Percentiles rank a stretch among this genome's conserved stretches.
phyloP scores from a whole-genome alignment of 2,888 invertebrate genomes.

The Antheraea yamamai region DNA sequence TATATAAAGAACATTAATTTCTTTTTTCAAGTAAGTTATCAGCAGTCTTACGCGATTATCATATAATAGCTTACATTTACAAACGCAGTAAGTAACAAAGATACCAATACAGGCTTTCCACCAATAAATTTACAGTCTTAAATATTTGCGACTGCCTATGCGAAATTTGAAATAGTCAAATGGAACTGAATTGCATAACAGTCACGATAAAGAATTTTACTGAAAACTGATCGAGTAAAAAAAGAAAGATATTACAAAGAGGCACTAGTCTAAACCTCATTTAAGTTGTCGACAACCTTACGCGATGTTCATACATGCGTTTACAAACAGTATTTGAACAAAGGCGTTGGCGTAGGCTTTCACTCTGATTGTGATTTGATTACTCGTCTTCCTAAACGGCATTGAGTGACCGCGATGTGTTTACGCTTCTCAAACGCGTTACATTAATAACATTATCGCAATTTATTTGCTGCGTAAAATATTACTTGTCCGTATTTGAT shows the following conservation, averaged over 20 bases:
- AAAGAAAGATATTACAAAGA: too few relatives aligned
- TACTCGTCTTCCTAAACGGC: conserved; percentile 65
- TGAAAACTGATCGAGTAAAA: too few relatives aligned
- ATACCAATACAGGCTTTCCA: conserved; percentile 52
- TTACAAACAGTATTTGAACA: too few relatives aligned
- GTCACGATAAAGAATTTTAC: too few relatives aligned
- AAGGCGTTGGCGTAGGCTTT: conserved; percentile 52
- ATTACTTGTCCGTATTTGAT: conserved; percentile 47
- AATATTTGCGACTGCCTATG: too few relatives aligned
- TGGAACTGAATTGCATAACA: too few relatives aligned
- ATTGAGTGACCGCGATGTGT: conserved; percentile 48
- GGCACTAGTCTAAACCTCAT: too few relatives aligned
- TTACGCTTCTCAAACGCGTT: conserved; percentile 54
- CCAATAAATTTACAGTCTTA: too few relatives aligned
- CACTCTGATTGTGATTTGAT: conserved; percentile 76
- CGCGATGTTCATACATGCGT: too few relatives aligned
- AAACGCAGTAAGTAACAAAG: conserved; percentile 3
- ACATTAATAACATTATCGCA: conserved; percentile 56
- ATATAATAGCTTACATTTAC: neutral
- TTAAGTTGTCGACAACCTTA: too few relatives aligned
- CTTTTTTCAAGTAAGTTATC: neutral
- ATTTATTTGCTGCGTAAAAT: conserved; percentile 56
- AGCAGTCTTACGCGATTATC: neutral
- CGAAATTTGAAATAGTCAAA: too few relatives aligned
- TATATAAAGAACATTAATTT: too few relatives aligned